Conservation (phyloP, 2,888 invertebrate species). For the Cerastis leucographa region DNA sequence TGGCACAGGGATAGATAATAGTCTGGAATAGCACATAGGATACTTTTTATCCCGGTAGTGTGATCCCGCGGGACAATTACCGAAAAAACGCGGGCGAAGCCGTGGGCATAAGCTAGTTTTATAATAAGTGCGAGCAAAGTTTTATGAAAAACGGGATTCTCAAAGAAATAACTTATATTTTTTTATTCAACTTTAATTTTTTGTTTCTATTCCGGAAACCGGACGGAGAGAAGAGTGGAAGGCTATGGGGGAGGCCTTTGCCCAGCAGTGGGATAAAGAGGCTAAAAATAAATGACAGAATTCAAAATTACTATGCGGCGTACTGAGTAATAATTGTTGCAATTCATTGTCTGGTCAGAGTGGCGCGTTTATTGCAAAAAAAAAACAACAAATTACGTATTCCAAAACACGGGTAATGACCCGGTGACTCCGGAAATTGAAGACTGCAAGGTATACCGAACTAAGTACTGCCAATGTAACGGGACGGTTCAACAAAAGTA, state of each 20-base stretch:
- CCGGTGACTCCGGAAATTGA: slow-evolving; percentile 63
- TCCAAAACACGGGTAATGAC: slow-evolving; percentile 64
- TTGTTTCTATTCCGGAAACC: no score
- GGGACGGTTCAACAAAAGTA: slow-evolving; percentile 50
- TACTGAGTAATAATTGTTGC: not conserved
- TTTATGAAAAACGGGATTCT: not conserved
- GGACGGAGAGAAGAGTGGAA: no score
- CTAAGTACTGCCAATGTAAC: slow-evolving; percentile 54
- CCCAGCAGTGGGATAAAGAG: no score
- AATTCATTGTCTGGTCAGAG: not conserved
- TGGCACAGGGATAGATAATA: no score
- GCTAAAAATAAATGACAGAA: not conserved
- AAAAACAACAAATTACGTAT: slow-evolving; percentile 6
- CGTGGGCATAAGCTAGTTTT: no score
- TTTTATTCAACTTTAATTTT: no score
- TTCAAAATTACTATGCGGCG: not conserved
- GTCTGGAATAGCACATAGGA: no score
- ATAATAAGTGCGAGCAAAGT: not conserved
- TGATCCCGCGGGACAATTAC: no score
- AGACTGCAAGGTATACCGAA: slow-evolving; percentile 56
- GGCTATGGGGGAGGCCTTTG: no score
- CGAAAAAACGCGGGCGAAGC: no score
- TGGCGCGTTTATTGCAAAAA: not conserved
- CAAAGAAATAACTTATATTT: not conserved
- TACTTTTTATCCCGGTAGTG: no score